A percentile compares a stretch with the other conserved stretches of the same genome.
phyloP scores from a whole-genome alignment of 2,888 invertebrate genomes.

The Thymelicus acteon region DNA sequence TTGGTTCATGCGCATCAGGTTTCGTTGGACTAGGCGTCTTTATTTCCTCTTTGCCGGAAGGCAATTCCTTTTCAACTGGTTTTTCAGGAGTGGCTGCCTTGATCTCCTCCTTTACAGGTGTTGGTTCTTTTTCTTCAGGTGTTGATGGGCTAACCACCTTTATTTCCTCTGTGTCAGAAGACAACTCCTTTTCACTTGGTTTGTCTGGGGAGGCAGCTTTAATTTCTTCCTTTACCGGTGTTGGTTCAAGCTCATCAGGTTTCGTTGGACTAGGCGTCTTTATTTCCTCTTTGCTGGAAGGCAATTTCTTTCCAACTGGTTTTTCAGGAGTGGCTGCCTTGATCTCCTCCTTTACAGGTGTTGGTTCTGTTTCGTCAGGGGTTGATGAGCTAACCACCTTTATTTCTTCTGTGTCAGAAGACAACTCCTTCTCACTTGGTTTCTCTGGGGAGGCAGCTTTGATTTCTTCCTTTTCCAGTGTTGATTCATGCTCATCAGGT shows the following conservation, averaged over 20 bases:
- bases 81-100: background rate
- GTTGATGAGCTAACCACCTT: background rate
- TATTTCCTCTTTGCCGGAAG: background rate
- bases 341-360: too few relatives aligned
- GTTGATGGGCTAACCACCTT: background rate
- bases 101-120: background rate
- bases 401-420: too few relatives aligned
- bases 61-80: background rate
- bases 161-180: background rate
- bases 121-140: background rate
- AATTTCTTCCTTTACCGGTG: too few relatives aligned
- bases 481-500: background rate
- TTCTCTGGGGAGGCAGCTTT: background rate
- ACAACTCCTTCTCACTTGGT: background rate
- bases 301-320: background rate
- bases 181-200: background rate
- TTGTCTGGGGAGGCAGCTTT: too few relatives aligned
- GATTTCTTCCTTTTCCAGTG: slow-evolving; percentile 2
- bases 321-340: background rate
- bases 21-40: too few relatives aligned
- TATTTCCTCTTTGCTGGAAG: background rate
- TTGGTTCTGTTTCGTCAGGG: background rate
- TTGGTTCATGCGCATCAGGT: background rate
- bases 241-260: background rate
- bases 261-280: background rate